These are phyloP conservation scores for Boloria euphrosyne DNA, from an alignment of 2,888 invertebrate species.

Conservation along the genomic window DNA sequence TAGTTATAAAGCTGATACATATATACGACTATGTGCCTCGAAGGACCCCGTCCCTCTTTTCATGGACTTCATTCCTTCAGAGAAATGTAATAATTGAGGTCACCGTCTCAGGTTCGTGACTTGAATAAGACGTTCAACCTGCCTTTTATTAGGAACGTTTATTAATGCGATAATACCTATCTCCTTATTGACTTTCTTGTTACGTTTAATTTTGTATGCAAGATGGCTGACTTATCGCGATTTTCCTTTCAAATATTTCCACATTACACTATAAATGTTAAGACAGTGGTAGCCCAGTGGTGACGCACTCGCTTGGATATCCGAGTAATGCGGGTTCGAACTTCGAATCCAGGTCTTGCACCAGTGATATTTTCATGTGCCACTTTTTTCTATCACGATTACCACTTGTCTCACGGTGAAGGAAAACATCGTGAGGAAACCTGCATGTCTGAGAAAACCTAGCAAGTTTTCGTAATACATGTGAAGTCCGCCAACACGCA, in stretches of 20 bases:
- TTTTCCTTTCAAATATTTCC: slow-evolving; percentile 14
- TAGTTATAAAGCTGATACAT: background rate
- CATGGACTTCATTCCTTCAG: slow-evolving; percentile 19
- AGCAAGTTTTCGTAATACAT: no score
- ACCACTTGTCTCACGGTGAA: no score
- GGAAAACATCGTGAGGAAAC: no score
- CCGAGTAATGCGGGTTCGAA: no score
- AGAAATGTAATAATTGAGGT: slow-evolving; percentile 35
- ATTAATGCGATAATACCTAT: slow-evolving; percentile 22
- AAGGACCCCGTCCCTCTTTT: background rate
- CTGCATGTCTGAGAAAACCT: no score
- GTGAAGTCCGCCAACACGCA: no score
- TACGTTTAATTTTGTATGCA: slow-evolving; percentile 20
- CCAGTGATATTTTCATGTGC: no score
- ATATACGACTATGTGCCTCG: slow-evolving; percentile 1
- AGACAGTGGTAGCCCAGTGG: no score
- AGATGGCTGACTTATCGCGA: slow-evolving; percentile 4
- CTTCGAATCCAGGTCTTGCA: no score
- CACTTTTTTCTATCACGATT: no score
- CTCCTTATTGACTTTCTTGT: slow-evolving; percentile 23
- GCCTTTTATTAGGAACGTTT: slow-evolving; percentile 31
- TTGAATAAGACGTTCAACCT: slow-evolving; percentile 31
- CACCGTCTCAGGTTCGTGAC: slow-evolving; percentile 31
- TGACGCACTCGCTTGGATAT: no score
- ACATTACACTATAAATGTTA: slow-evolving; percentile 16